Evolutionary conservation across 2,113 vertebrate genomes (phyloP), one percentile per base, ranked within the genome.

Genomic region (Gobius niger): DNA sequence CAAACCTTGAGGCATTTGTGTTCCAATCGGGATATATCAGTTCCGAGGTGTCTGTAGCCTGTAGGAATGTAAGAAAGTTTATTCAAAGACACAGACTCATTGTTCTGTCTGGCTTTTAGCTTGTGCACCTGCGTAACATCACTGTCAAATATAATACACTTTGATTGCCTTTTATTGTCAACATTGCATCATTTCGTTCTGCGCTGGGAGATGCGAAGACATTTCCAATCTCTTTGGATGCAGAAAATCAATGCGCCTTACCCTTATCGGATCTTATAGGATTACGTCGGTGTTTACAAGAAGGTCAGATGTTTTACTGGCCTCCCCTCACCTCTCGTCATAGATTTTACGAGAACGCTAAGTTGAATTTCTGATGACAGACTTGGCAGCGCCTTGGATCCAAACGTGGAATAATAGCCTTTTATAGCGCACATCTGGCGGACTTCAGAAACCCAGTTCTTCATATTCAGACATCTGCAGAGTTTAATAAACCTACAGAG

Each of bases 341-440:
- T 50, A 14, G 47, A 50, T 34, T 50, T 50, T 49, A 50, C 47
- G 13, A 12, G 47, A 50, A 50, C 47, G 47, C 47, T 0, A 12
- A 6, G 47, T 50, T 50, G 47, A 50, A 12, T 50, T 50, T 14
- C 11, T 15, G 47, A 50, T 50, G 47, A 50, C 14, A 50, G 47
- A 50, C 12, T 50, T 50, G 47, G 47, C 47, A 47, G 1, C 4
- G 49, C 5, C 24, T 5, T 13, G 47, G 40, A 49, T 13, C 15
- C 0, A 65, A 51, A 44, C 40, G 1, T 53, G 5, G 42, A 44
- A 44, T 18, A 63, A 40, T 34, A 44, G 3, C 9, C 11, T 18
- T 67, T 56, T 57, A 63, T 12, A 51, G 68, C 44, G 56, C 54
- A 63, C 57, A 67, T 71, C 57, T 77, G 75, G 57, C 11, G 34